Evolutionary conservation across 2,888 invertebrate genomes (phyloP).

Genomic region (Venustoraphidia nigricollis): DNA sequence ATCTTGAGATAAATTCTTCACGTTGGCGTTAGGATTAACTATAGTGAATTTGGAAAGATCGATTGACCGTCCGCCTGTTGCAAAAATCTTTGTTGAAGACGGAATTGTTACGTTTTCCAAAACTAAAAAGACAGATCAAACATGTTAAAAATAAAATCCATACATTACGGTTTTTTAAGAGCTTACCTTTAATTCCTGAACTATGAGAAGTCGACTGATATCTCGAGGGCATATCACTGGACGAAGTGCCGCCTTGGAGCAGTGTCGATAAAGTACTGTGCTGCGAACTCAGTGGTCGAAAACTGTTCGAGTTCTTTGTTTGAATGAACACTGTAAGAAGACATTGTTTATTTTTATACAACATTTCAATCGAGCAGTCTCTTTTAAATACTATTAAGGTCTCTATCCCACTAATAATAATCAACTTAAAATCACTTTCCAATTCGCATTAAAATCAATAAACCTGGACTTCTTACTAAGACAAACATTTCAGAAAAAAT

Average conservation of each 20-base stretch:
- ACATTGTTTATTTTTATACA: too few species aligned
- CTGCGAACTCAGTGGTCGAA: slow-evolving; percentile 15
- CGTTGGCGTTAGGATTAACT: slow-evolving; percentile 13
- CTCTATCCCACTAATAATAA: too few species aligned
- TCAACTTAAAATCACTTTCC: too few species aligned
- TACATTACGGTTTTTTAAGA: not conserved
- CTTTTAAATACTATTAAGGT: too few species aligned
- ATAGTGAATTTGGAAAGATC: slow-evolving; percentile 23
- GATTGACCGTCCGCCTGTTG: slow-evolving; percentile 19
- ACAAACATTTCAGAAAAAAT: too few species aligned
- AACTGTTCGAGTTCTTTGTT: too few species aligned
- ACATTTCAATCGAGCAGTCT: too few species aligned
- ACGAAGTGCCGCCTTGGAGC: slow-evolving; percentile 15
- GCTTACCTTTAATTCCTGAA: slow-evolving; percentile 21
- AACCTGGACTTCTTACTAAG: too few species aligned
- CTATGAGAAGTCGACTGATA: too few species aligned
- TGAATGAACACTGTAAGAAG: too few species aligned
- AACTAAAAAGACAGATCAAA: slow-evolving; percentile 16
- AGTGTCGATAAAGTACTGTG: slow-evolving; percentile 18
- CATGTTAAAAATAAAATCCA: not conserved
- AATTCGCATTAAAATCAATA: too few species aligned
- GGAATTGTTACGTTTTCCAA: slow-evolving; percentile 25
- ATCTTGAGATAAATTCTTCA: not conserved
- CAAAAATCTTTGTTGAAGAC: slow-evolving; percentile 17
- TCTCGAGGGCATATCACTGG: too few species aligned